Evolutionary conservation across 2,888 invertebrate species (phyloP).

Genomic region (Encarsia formosa): DNA sequence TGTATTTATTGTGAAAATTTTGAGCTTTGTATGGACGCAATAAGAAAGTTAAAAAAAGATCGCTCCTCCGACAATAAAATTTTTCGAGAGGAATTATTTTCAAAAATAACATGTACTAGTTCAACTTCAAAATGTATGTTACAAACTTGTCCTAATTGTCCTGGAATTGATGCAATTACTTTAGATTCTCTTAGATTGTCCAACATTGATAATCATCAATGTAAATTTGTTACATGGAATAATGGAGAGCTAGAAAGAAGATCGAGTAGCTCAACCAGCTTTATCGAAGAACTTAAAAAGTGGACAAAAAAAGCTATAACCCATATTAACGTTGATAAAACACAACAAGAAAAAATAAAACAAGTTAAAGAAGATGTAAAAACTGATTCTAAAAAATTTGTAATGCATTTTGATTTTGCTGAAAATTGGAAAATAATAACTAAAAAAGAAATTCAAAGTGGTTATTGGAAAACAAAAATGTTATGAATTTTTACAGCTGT

Average conservation of each 20-base stretch:
- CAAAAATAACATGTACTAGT: neutral
- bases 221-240: neutral
- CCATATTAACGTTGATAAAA: neutral
- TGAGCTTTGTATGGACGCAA: constrained; percentile 2
- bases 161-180: neutral
- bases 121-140: neutral
- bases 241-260: neutral
- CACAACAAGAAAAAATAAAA: neutral
- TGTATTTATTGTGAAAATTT: constrained; percentile 8
- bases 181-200: neutral
- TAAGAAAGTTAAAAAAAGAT: neutral
- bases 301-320: neutral
- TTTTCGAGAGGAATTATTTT: neutral
- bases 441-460: neutral
- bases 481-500: constrained; percentile 6
- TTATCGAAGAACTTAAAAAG: neutral
- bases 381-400: neutral
- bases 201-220: neutral
- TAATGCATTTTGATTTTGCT: constrained; percentile 3
- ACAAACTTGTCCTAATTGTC: neutral
- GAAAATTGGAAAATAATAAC: constrained; percentile 1
- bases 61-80: neutral
- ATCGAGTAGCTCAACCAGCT: neutral
- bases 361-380: neutral
- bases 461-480: neutral